Base-by-base conservation (phyloP, 2,797 vertebrate species). In the Morus bassanus region DNA sequence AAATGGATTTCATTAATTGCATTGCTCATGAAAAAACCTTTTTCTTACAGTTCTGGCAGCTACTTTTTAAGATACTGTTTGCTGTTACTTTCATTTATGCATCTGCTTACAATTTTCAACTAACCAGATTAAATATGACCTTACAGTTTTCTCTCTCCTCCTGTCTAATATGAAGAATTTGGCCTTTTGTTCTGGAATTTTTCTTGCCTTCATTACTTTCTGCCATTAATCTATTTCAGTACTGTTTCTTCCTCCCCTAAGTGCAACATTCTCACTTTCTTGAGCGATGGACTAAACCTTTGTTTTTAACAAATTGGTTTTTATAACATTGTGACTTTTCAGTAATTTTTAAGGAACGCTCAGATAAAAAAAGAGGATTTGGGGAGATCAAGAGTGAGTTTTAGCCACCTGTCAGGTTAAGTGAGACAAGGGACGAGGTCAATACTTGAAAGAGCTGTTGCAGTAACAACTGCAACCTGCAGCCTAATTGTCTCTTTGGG, bases 221-320 rank as follows among this genome's bases (percentile, higher is more conserved):
- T 43, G 39, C 56, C 85, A 88, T 92, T 95, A 76, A 93, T 93
- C 80, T 89, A 12, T 63, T 95, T 91, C 63, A 67, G 46, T 54
- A 33, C 33, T 67, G 37, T 0, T 27, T 84, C 89, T 46, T 41
- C 72, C 18, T 92, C 74, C 83, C 30, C n/a, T 61, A 73, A 87
- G 46, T 51, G 59, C 56, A 93, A 80, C 60, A 30, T 91, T 89
- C 92, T 91, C 39, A n/a, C 67, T 82, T 69, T 73, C 75, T 87
- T 67, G 72, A 97, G 89, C 5, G 21, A 89, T 70, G 48, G 78
- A 79, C 33, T 83, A 75, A 79, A 85, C 82, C 23, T 92, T 91
- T 92, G 63, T 35, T 92, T 94, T 91, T 89, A 88, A 82, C 39
- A 76, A 69, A 82, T 79, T 65, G 70, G 4, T 24, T 87, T 96